Conservation (phyloP, 2,888 invertebrate species). For the Calameuta pallipes region DNA sequence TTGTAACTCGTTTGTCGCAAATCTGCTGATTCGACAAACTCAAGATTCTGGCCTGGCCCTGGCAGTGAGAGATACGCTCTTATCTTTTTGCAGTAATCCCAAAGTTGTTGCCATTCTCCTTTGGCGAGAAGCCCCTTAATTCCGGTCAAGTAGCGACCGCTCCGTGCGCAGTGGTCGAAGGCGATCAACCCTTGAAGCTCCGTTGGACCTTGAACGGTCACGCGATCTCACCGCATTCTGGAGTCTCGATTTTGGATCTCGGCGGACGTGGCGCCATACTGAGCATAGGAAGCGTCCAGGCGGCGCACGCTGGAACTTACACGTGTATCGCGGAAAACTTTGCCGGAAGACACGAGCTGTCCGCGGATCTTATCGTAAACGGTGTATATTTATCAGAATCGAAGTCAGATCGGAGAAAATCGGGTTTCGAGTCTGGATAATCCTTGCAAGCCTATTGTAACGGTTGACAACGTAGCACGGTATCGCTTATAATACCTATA, state of each 20-base stretch:
- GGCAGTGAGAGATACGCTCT: constrained; percentile 14
- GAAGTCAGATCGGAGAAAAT: too few species aligned
- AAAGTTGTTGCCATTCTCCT: constrained; percentile 68
- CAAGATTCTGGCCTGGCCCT: neutral
- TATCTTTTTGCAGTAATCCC: constrained; percentile 61
- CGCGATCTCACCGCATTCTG: constrained; percentile 63
- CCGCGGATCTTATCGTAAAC: constrained; percentile 70
- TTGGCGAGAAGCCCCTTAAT: constrained; percentile 73
- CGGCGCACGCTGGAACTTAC: constrained; percentile 72
- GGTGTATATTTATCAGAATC: constrained; percentile 46
- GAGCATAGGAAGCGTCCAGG: constrained; percentile 70
- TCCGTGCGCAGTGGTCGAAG: constrained; percentile 73
- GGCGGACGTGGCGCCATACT: constrained; percentile 76
- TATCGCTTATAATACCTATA: too few species aligned
- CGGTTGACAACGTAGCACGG: too few species aligned
- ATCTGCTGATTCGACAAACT: too few species aligned
- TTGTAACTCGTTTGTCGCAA: too few species aligned
- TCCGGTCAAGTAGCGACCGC: constrained; percentile 73
- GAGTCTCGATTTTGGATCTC: constrained; percentile 70
- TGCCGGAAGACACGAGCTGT: constrained; percentile 70
- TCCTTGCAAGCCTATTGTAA: too few species aligned
- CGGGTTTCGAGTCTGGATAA: too few species aligned
- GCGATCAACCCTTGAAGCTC: constrained; percentile 75
- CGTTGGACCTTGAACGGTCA: constrained; percentile 71
- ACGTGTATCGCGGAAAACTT: constrained; percentile 72